A percentile compares a stretch with the other conserved stretches of the same genome.
Evolutionary conservation across 2,797 vertebrate genomes (phyloP).

Genomic region (Alauda arvensis): DNA sequence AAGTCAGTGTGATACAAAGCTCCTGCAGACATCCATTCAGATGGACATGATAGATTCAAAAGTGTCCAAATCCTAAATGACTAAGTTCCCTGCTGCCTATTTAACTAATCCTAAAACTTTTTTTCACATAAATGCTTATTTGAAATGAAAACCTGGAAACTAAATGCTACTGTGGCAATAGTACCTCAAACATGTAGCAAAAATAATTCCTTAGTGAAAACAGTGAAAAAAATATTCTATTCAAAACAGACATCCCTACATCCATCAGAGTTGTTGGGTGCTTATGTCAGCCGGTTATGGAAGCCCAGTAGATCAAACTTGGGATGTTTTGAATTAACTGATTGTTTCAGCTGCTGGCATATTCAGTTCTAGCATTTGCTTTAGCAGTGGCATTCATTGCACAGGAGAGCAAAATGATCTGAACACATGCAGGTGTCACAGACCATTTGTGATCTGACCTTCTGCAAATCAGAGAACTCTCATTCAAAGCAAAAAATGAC

Average conservation of each 20-base stretch:
- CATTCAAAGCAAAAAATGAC: neutral
- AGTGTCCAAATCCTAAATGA: neutral
- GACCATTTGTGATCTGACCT: neutral
- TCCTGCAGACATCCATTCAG: neutral
- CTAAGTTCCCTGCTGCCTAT: neutral
- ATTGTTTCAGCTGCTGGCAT: neutral
- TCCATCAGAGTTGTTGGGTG: rapidly evolving
- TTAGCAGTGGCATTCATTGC: neutral
- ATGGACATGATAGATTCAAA: neutral
- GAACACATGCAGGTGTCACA: neutral
- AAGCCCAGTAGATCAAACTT: neutral
- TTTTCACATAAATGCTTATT: neutral
- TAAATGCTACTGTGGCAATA: neutral
- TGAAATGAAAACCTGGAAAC: neutral
- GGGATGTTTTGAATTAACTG: neutral
- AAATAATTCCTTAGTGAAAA: neutral
- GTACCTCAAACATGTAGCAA: neutral
- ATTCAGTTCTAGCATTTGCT: neutral
- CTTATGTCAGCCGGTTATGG: neutral
- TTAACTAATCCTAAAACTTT: neutral
- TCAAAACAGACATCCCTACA: neutral
- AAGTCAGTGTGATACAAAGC: neutral
- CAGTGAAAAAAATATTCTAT: neutral
- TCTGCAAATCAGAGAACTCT: neutral
- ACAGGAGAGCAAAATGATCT: neutral